A percentile compares a stretch with the other conserved stretches of the same genome.
Evolutionary conservation across 1,140 invertebrate genomes (phyloP).

Genomic region (Copidosoma floridanum): DNA sequence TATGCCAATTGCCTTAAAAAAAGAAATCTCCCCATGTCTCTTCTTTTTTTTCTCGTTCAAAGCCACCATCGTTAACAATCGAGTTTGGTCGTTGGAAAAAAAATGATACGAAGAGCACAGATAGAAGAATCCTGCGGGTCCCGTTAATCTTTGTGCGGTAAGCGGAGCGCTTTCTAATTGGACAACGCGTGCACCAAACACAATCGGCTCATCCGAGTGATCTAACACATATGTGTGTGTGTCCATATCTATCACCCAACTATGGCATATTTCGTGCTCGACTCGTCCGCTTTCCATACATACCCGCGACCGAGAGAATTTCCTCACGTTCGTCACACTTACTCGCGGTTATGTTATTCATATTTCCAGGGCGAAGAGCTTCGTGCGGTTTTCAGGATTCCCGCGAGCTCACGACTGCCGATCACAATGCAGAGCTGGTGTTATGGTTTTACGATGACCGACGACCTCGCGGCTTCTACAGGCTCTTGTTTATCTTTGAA

Average conservation of each 20-base stretch:
- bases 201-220: no score
- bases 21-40: not conserved
- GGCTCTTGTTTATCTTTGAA: no score
- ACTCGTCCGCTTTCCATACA: no score
- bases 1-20: constrained; percentile 2
- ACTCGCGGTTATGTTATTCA: no score
- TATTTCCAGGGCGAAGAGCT: not conserved
- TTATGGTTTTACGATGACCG: no score
- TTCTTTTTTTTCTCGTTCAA: not conserved
- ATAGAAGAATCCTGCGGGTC: constrained; percentile 28
- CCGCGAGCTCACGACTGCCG: not conserved
- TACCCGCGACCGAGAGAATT: no score
- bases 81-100: not conserved
- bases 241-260: no score
- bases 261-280: constrained; percentile 3
- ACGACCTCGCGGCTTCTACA: no score
- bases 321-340: no score
- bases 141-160: constrained; percentile 32
- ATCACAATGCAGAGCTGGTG: no score
- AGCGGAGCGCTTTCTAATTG: constrained; percentile 34
- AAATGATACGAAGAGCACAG: constrained; percentile 11
- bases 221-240: no score
- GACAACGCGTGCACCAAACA: no score
- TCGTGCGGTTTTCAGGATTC: not conserved
- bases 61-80: constrained; percentile 16